phyloP scores from a whole-genome alignment of 2,888 invertebrate genomes.

The Rhyacophila evoluta region DNA sequence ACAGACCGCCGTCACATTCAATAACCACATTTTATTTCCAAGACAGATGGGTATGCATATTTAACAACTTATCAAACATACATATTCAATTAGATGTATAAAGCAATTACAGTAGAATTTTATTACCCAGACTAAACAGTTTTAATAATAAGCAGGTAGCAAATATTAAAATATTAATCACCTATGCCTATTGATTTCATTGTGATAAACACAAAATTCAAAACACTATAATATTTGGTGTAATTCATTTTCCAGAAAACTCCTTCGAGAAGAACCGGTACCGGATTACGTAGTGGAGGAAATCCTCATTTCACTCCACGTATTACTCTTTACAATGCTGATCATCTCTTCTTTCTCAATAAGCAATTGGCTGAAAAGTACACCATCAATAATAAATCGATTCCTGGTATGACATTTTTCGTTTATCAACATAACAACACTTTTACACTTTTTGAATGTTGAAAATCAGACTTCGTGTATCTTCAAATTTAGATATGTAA shows the following conservation, averaged over 20 bases:
- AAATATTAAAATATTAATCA: too few relatives aligned
- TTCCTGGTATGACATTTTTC: constrained; percentile 61
- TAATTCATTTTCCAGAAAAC: constrained; percentile 62
- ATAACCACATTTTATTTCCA: constrained; percentile 86
- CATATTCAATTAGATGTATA: too few relatives aligned
- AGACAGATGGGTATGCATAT: constrained; percentile 73
- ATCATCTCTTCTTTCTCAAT: constrained; percentile 82
- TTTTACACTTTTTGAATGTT: too few relatives aligned
- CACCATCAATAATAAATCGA: constrained; percentile 70
- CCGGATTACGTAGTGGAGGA: constrained; percentile 64
- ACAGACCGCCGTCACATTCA: constrained; percentile 71
- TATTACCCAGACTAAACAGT: too few relatives aligned
- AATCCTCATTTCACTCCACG: constrained; percentile 71
- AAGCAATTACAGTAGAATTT: too few relatives aligned
- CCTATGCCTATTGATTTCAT: too few relatives aligned
- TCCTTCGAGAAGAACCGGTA: constrained; percentile 66
- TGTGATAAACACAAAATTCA: too few relatives aligned
- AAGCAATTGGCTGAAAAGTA: constrained; percentile 87
- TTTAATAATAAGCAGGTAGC: too few relatives aligned
- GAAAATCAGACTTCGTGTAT: too few relatives aligned
- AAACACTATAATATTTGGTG: too few relatives aligned
- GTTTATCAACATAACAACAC: too few relatives aligned
- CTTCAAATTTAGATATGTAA: too few relatives aligned
- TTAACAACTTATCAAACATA: not conserved
- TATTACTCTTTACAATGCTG: constrained; percentile 80